phyloP scores from a whole-genome alignment of 2,113 vertebrate species.

The Sigmodon hispidus region DNA sequence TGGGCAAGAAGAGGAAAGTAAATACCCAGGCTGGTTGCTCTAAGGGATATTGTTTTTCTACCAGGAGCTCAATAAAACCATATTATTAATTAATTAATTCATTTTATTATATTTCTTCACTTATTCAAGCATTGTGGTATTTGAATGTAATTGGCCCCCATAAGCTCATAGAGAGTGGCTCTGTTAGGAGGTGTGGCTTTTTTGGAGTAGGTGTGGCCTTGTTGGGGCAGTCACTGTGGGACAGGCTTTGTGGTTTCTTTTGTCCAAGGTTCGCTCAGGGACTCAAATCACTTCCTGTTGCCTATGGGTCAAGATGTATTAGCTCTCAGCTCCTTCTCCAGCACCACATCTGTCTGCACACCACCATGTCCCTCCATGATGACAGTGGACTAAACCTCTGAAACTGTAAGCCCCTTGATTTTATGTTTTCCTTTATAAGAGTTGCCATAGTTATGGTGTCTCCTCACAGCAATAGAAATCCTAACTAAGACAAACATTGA shows the following conservation, averaged over 20 bases:
- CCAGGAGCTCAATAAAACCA: neutral
- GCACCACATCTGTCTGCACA: neutral
- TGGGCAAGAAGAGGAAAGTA: neutral
- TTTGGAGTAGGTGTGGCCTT: neutral
- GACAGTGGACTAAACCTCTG: neutral
- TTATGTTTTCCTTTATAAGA: neutral
- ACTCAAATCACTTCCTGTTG: neutral
- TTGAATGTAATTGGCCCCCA: neutral
- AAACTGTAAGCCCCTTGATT: neutral
- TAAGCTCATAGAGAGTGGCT: neutral
- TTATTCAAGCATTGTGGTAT: neutral
- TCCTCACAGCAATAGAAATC: neutral
- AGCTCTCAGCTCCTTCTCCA: neutral
- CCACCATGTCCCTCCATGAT: neutral
- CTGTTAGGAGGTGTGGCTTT: neutral
- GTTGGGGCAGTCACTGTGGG: neutral
- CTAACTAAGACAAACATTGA: neutral
- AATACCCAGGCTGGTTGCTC: neutral
- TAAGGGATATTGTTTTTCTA: neutral
- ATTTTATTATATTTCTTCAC: neutral
- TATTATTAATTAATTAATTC: neutral
- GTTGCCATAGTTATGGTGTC: neutral
- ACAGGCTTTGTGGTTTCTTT: no score
- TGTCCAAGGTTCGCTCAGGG: no score
- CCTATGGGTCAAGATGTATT: neutral